These are phyloP conservation scores for Zeus faber DNA, from an alignment of 2,113 vertebrate species.

Conservation along the genomic window DNA sequence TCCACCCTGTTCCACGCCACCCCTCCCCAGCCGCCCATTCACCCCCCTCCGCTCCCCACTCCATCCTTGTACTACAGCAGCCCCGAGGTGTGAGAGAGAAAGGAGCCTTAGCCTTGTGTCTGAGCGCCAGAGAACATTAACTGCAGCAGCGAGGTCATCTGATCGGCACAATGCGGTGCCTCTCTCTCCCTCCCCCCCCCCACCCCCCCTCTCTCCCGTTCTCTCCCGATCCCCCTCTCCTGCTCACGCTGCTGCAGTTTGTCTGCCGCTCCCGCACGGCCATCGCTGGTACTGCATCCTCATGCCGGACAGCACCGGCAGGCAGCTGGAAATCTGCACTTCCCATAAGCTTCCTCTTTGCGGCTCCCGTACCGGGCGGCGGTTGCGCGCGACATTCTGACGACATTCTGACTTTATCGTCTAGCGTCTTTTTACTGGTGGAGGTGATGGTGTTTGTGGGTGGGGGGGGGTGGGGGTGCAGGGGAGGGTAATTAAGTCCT, in stretches of 20 bases:
- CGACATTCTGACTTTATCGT: no score
- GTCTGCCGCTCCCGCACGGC: conserved; percentile 47
- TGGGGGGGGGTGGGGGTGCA: no score
- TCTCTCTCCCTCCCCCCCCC: conserved; percentile 32
- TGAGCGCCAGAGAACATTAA: conserved; percentile 71
- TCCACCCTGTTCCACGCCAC: not conserved
- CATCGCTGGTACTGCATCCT: conserved; percentile 38
- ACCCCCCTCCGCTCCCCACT: not conserved
- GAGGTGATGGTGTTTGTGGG: no score
- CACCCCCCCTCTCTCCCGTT: no score
- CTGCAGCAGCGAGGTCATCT: conserved; percentile 76
- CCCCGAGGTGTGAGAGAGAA: conserved; percentile 39
- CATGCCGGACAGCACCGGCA: not conserved
- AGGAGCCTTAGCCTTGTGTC: conserved; percentile 61
- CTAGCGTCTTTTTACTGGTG: not conserved
- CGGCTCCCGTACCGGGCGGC: no score
- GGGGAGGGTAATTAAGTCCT: conserved; percentile 31
- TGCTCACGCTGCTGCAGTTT: conserved; percentile 61
- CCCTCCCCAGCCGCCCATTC: not conserved
- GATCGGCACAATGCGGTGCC: conserved; percentile 66
- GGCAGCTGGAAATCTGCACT: no score
- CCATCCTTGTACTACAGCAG: conserved; percentile 59
- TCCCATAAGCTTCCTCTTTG: no score
- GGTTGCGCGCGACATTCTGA: no score
- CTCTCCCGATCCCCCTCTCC: conserved; percentile 29